Evolutionary conservation across 2,113 vertebrate species (phyloP).

Genomic region (Ameiurus melas): DNA sequence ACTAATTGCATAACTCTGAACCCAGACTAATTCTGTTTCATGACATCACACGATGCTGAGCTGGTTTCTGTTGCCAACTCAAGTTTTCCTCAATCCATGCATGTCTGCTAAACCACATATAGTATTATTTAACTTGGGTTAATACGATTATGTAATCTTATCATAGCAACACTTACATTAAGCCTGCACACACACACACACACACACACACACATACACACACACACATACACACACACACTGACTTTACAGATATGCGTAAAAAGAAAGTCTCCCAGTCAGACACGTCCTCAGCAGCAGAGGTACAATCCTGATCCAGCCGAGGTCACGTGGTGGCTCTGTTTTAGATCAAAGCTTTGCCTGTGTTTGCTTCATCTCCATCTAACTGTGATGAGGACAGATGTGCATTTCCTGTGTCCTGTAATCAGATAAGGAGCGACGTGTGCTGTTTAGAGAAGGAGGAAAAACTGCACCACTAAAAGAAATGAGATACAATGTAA

Average conservation of each 20-base stretch:
- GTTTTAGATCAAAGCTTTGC: conserved; percentile 48
- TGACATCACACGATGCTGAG: not conserved
- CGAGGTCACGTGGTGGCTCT: conserved; percentile 35
- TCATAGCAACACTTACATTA: not conserved
- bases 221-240: no score
- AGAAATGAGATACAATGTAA: not conserved
- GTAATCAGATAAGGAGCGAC: conserved; percentile 59
- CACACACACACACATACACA: no score
- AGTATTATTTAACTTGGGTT: not conserved
- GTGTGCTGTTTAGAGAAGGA: conserved; percentile 38
- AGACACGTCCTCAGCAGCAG: conserved; percentile 15
- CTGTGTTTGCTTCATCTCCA: conserved; percentile 46
- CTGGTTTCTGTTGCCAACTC: not conserved
- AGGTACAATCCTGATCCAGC: not conserved
- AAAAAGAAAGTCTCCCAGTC: not conserved
- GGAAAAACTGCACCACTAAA: not conserved
- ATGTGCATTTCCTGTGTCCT: conserved; percentile 61
- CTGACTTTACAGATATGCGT: not conserved
- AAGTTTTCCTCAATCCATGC: not conserved
- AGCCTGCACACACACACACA: not conserved
- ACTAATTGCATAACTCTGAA: not conserved
- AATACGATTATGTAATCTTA: not conserved
- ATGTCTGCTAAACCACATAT: not conserved
- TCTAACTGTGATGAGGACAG: conserved; percentile 54
- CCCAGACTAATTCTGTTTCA: not conserved